Conservation (phyloP, 2,113 vertebrate genomes). For the Dissostichus mawsoni region DNA sequence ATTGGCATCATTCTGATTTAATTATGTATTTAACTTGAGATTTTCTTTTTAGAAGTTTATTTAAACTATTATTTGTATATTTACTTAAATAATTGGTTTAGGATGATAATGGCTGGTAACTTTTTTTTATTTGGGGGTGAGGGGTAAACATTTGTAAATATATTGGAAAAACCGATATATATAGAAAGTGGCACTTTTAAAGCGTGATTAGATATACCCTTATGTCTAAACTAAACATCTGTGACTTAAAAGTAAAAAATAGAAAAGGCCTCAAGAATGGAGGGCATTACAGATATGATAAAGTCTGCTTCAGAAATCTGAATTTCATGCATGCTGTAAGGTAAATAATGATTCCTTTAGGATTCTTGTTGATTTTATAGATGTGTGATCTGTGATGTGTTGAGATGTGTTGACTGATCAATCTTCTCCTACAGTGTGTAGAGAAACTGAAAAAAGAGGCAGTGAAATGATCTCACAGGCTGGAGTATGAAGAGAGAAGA, state of each 20-base stretch:
- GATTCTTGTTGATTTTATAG: background rate
- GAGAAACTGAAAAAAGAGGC: background rate
- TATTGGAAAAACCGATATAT: no score
- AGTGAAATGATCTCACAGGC: background rate
- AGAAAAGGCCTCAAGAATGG: background rate
- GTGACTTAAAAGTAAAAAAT: background rate
- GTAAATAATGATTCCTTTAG: background rate
- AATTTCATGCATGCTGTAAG: background rate
- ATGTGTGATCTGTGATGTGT: no score
- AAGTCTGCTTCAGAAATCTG: background rate
- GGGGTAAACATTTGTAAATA: no score
- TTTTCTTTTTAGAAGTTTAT: no score
- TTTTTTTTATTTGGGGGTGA: no score
- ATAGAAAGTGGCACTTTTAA: background rate
- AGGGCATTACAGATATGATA: background rate
- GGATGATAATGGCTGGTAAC: no score
- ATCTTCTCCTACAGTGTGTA: background rate
- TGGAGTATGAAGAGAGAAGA: background rate
- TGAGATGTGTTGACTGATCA: background rate
- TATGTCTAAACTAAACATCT: background rate
- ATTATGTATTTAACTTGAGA: no score
- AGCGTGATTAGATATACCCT: background rate
- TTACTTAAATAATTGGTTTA: no score
- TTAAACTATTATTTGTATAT: no score
- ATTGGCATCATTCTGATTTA: no score